Evolutionary conservation across 2,888 invertebrate genomes (phyloP), one percentile per base, ranked within the genome.

Genomic region (Euspilapteryx auroguttella): DNA sequence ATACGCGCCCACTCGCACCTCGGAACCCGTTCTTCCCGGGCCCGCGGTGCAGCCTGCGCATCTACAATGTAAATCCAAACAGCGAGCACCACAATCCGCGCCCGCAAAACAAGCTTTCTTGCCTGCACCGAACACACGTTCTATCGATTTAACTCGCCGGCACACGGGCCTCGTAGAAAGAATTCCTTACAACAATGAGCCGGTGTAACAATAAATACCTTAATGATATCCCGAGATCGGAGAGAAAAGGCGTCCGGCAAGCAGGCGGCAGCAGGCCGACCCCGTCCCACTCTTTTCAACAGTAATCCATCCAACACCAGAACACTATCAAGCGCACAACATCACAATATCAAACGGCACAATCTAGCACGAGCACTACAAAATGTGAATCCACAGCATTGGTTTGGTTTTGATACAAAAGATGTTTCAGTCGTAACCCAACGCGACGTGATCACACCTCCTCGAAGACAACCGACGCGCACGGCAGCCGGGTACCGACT

Each of bases 131-230:
- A 21, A 11, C n/a, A 21, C 30, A 21, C 15, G 10, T 54, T 47
- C 65, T 63, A 73, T 73, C 64, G 73, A 75, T 73, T 68, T 48
- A 65, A 62, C 58, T 63, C 50, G 41, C 57, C 28, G 12, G 17
- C 14, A n/a, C 55, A 59, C 56, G 54, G 58, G 57, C 56, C 53
- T 53, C 56, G 55, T 53, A 53, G 58, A 66, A 71, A 68, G 63
- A 66, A 68, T 68, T 65, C 59, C 65, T 64, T 68, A 68, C 58
- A 73, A 73, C 75, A 73, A 75, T 73, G 66, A 69, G 55, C 57
- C 64, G 62, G 66, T 69, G 69, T 71, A 62, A 75, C 75, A 73
- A 73, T 73, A 75, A 73, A 75, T 75, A 75, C 75, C 75, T 73
- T 73, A 73, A 73, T 75, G 75, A 71, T 75, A 75, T 73, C 75